A percentile compares a stretch with the other conserved stretches of the same genome.
Conservation (phyloP, 2,797 vertebrate species). For the Novumbra hubbsi region DNA sequence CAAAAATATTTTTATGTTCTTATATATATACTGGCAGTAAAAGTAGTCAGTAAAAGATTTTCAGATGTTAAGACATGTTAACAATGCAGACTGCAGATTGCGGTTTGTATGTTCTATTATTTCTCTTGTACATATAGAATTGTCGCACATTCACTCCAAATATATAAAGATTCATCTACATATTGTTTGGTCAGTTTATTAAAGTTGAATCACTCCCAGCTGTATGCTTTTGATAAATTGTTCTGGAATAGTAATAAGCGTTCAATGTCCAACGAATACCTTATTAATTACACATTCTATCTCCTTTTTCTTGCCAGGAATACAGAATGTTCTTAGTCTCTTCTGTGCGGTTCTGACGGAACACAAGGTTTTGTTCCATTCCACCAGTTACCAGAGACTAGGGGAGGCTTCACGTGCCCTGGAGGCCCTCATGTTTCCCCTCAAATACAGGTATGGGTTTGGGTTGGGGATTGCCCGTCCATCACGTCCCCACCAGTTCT, state of each 20-base stretch:
- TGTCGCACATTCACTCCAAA: slow-evolving; percentile 2
- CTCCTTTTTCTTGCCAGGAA: slow-evolving; percentile 77
- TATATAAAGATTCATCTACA: not conserved
- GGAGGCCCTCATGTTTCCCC: slow-evolving; percentile 96
- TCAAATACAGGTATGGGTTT: slow-evolving; percentile 90
- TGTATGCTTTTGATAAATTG: slow-evolving; percentile 39
- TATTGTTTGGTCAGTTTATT: slow-evolving; percentile 40
- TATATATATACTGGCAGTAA: not conserved
- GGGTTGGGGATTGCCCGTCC: too few relatives aligned
- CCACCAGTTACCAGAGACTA: slow-evolving; percentile 95
- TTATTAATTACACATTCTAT: slow-evolving; percentile 39
- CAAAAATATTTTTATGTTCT: not conserved
- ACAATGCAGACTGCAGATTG: not conserved
- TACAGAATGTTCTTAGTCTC: slow-evolving; percentile 95
- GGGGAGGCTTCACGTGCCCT: slow-evolving; percentile 92
- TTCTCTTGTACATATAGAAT: not conserved
- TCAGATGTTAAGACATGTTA: not conserved
- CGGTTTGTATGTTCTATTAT: not conserved
- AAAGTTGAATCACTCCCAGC: slow-evolving; percentile 19
- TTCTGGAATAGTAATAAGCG: slow-evolving; percentile 37
- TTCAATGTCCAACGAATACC: slow-evolving; percentile 41
- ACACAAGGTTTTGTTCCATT: slow-evolving; percentile 98
- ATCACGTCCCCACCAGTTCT: slow-evolving; percentile 26
- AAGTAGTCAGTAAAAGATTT: not conserved
- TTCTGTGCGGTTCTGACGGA: slow-evolving; percentile 97